phyloP scores from a whole-genome alignment of 2,113 vertebrate genomes.

The Oxyura jamaicensis region DNA sequence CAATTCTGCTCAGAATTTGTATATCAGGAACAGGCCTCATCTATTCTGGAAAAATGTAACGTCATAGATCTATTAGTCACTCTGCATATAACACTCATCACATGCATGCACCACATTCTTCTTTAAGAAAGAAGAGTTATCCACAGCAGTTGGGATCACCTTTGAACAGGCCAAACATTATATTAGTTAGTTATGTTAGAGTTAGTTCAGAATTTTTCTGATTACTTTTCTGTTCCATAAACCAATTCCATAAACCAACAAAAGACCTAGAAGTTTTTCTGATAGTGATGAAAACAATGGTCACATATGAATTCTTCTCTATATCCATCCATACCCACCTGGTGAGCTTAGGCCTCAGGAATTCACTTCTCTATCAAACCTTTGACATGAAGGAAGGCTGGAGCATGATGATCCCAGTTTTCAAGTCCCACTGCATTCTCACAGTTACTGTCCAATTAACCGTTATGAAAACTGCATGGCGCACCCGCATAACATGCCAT shows the following conservation, averaged over 20 bases:
- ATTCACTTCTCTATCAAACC: background rate
- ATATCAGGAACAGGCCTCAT: background rate
- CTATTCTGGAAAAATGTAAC: background rate
- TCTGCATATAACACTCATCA: background rate
- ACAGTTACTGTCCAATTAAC: background rate
- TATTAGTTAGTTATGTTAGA: no score
- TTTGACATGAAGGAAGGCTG: background rate
- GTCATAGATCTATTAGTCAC: background rate
- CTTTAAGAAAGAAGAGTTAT: background rate
- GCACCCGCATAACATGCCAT: background rate
- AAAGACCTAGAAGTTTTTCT: background rate
- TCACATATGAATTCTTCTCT: background rate
- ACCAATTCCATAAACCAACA: background rate
- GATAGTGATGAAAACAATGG: background rate
- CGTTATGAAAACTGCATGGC: background rate
- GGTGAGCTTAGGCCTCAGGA: background rate
- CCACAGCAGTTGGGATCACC: background rate
- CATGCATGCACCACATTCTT: background rate
- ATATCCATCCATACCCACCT: background rate
- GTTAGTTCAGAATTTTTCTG: background rate
- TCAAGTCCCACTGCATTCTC: background rate
- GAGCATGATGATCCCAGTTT: background rate
- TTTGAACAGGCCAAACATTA: background rate
- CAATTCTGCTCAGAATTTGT: background rate
- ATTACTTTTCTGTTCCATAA: background rate